phyloP scores from a whole-genome alignment of 2,797 vertebrate species.

The Rhynchonycteris naso region DNA sequence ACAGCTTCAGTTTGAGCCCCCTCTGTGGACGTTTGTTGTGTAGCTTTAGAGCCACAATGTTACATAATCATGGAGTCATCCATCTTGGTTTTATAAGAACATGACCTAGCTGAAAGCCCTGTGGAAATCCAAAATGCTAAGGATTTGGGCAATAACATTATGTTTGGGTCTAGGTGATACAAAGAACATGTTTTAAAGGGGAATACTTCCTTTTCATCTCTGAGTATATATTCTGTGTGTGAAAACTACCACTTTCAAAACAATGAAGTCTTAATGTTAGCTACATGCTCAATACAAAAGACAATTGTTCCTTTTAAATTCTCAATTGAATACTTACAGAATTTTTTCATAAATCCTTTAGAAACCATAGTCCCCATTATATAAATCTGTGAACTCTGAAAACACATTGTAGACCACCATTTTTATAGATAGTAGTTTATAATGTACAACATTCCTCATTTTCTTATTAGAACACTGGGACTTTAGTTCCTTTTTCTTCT shows the following conservation, averaged over 20 bases:
- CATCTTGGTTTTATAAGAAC: background rate
- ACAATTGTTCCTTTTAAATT: background rate
- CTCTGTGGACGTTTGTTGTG: background rate
- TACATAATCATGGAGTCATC: background rate
- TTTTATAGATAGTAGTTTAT: background rate
- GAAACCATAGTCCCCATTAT: background rate
- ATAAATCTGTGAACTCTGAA: background rate
- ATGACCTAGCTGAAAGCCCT: background rate
- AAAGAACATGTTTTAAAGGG: background rate
- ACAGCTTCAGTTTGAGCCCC: background rate
- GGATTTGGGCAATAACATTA: background rate
- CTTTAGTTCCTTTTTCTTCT: background rate
- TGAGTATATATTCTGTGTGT: background rate
- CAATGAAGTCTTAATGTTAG: background rate
- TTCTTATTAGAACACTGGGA: background rate
- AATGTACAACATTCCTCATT: background rate
- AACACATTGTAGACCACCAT: background rate
- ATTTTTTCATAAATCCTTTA: background rate
- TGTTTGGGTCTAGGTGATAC: background rate
- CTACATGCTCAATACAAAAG: background rate
- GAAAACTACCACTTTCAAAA: background rate
- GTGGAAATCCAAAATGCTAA: background rate
- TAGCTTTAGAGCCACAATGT: background rate
- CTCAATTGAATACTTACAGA: background rate
- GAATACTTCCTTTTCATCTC: background rate